A percentile compares a stretch with the other conserved stretches of the same genome.
Evolutionary conservation across 2,888 invertebrate genomes (phyloP).

Genomic region (Taphrorychus bicolor): DNA sequence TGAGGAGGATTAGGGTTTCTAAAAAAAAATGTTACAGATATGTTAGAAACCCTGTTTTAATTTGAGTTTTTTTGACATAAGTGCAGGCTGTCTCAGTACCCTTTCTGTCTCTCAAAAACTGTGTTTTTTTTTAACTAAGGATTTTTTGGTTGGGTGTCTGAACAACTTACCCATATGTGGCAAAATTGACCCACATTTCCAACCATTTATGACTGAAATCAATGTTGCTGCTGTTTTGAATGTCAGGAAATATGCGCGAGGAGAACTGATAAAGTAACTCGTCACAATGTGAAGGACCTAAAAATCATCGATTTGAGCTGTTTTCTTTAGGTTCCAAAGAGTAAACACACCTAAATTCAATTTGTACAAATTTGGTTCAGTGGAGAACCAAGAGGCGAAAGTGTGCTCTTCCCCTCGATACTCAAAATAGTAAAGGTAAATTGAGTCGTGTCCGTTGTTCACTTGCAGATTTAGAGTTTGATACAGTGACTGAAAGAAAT

Average conservation of each 20-base stretch:
- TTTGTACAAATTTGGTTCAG: conserved; percentile 47
- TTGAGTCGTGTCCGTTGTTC: conserved; percentile 52
- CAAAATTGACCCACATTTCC: conserved; percentile 61
- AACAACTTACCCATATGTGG: conserved; percentile 58
- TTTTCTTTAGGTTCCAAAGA: not conserved
- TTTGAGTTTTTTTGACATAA: too few relatives aligned
- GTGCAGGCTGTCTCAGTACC: too few relatives aligned
- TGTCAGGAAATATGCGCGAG: conserved; percentile 55
- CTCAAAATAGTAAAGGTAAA: conserved; percentile 62
- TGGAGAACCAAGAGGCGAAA: conserved; percentile 60
- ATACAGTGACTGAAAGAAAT: conserved; percentile 60
- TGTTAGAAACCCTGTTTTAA: not conserved
- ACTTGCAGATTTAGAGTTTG: conserved; percentile 54
- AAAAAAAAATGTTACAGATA: conserved; percentile 43
- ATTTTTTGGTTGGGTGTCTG: too few relatives aligned
- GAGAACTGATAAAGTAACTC: conserved; percentile 63
- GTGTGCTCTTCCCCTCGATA: conserved; percentile 60
- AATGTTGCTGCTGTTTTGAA: conserved; percentile 54
- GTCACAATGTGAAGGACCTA: conserved; percentile 63
- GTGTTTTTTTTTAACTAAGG: too few relatives aligned
- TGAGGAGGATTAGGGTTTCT: conserved; percentile 46
- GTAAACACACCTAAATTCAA: conserved; percentile 51
- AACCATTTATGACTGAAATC: conserved; percentile 57
- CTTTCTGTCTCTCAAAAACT: too few relatives aligned
- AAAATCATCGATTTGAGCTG: conserved; percentile 32